Percentiles rank a stretch among this genome's conserved stretches.
These are phyloP conservation scores for Lates calcarifer DNA, from an alignment of 2,113 vertebrate genomes.

Conservation along the genomic window DNA sequence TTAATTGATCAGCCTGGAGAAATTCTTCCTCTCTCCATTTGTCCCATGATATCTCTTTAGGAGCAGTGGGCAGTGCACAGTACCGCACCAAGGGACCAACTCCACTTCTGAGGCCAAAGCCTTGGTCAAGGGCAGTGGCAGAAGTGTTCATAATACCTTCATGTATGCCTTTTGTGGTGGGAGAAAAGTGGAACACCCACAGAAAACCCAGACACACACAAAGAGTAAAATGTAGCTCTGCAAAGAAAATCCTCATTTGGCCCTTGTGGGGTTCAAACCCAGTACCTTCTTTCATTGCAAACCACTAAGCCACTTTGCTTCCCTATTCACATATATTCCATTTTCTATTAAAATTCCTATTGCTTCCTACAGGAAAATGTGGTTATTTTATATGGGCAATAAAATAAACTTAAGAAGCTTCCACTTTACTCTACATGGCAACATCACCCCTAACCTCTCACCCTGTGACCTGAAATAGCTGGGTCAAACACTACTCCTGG, in stretches of 20 bases:
- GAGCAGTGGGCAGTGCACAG: constrained; percentile 1
- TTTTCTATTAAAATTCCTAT: constrained; percentile 43
- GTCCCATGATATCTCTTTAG: constrained; percentile 5
- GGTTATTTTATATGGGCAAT: constrained; percentile 65
- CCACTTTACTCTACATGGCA: constrained; percentile 62
- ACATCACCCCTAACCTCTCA: constrained; percentile 61
- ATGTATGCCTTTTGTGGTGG: neutral
- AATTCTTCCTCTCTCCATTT: constrained; percentile 9
- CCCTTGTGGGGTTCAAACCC: constrained; percentile 42
- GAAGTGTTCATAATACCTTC: neutral
- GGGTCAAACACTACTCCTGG: constrained; percentile 55
- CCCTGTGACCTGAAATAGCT: constrained; percentile 58
- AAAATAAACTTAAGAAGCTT: constrained; percentile 69
- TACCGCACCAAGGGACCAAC: constrained; percentile 10
- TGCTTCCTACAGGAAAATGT: constrained; percentile 64
- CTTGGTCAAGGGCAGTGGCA: constrained; percentile 42
- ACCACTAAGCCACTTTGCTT: constrained; percentile 25
- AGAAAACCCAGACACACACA: constrained; percentile 35
- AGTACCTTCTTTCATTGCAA: constrained; percentile 35
- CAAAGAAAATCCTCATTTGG: constrained; percentile 39
- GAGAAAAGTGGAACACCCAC: constrained; percentile 28
- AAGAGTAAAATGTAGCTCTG: constrained; percentile 17
- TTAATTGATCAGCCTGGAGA: neutral
- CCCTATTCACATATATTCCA: constrained; percentile 33
- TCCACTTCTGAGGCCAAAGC: constrained; percentile 30